Evolutionary conservation across 2,797 vertebrate species (phyloP), one percentile per base, ranked within the genome.

Genomic region (Oryzias sinensis): DNA sequence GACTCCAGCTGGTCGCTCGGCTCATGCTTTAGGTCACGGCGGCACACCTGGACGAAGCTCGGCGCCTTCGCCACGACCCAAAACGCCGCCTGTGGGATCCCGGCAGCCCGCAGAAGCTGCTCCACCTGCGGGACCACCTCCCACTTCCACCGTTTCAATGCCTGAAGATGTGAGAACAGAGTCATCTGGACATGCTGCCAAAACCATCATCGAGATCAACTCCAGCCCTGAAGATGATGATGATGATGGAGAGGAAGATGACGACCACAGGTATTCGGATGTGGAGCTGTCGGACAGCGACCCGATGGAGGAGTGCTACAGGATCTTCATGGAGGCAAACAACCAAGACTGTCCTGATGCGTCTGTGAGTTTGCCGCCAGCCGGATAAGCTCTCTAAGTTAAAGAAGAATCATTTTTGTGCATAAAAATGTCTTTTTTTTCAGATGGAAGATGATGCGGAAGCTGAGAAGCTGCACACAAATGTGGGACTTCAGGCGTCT

Each of bases 261-360:
- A 68, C 4, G 73, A 85, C 55, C 77, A 83, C 13, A 66, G 59
- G 33, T 83, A 85, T 59, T 89, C 86, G 4, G 87, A 84, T 0
- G 13, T 88, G 22, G 90, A 89, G 1, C 7, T 81, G 50, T 94
- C 90, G 1, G 91, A 93, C 56, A 91, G 88, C 9, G 91, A 93
- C 69, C 82, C 91, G 4, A 82, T 89, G 82, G 92, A 94, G 57
- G 92, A 95, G 62, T 93, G 93, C 70, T 89, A 90, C 78, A 80
- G 63, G 57, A 94, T 94, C 78, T 95, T 94, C 72, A 89, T 93
- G 91, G 92, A 93, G 77, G 89, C 82, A 4, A 89, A 91, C 47
- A 14, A 75, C 4, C 68, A 81, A 4, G 49, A 77, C 27, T 57
- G 59, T 4, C 29, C n/a, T 16, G 50, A 24, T 6, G 5, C 22